Evolutionary conservation across 1,140 invertebrate species (phyloP).

Genomic region (Rhizoglyphus robini): DNA sequence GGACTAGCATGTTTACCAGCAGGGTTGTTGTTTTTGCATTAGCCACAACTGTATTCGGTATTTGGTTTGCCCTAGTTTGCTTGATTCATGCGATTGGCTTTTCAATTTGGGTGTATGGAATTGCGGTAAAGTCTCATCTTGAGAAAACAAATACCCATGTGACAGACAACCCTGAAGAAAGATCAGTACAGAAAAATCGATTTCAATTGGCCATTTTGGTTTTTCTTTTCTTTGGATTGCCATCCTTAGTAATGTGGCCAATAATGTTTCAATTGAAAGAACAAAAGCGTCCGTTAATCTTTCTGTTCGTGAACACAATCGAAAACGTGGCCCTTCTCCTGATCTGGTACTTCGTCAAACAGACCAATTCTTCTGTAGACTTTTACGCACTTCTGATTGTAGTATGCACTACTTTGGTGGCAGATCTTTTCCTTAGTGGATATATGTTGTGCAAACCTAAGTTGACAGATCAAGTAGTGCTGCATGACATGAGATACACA

Average conservation of each 20-base stretch:
- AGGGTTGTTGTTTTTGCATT: constrained; percentile 26
- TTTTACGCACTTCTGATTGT: background rate
- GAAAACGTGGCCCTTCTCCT: constrained; percentile 25
- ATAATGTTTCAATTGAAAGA: constrained; percentile 30
- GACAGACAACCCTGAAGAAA: background rate
- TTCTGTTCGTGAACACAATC: constrained; percentile 23
- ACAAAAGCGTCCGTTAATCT: constrained; percentile 25
- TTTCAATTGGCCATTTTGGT: constrained; percentile 20
- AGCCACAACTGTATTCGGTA: constrained; percentile 22
- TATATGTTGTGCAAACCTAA: constrained; percentile 29
- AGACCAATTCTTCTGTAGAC: background rate
- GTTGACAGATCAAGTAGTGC: constrained; percentile 27
- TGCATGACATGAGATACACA: constrained; percentile 25
- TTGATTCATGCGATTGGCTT: constrained; percentile 25
- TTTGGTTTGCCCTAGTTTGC: constrained; percentile 22
- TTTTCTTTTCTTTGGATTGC: constrained; percentile 28
- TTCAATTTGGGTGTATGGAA: constrained; percentile 24
- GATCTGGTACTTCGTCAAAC: constrained; percentile 22
- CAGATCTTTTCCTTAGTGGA: constrained; percentile 24
- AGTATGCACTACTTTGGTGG: constrained; percentile 18
- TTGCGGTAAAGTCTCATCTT: constrained; percentile 21
- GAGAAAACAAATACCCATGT: background rate
- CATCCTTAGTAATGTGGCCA: constrained; percentile 29
- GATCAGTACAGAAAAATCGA: background rate
- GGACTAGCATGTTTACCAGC: constrained; percentile 26